Base-by-base conservation (phyloP, 1,140 invertebrate genomes). In the Panagrolaimus sp. region DNA sequence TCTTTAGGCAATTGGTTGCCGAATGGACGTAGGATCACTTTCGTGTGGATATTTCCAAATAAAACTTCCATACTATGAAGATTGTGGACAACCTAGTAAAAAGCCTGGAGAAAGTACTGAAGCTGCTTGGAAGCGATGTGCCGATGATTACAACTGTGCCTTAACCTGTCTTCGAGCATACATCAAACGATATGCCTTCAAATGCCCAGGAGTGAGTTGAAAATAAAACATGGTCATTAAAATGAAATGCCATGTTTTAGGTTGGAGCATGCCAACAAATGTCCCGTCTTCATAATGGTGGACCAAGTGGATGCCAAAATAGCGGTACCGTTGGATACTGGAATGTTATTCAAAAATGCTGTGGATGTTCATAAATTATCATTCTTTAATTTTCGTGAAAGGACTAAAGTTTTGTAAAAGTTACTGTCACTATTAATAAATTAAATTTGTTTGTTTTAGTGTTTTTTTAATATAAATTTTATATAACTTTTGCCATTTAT, bases 11-110 rank as follows among this genome's bases (percentile, higher is more conserved):
- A 71, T 84, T 17, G 80, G 75, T 46, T 84, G 83, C 70, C 45
- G 69, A 24, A 73, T 72, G 73, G 83, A 84, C 68, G 74, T 76
- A 1, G 77, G 76, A 45, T 78, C 77, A 0, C 67, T 83, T n/a
- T 83, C 78, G 64, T 84, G 83, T 68, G 83, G 83, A 14, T 83
- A 83, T 67, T 84, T 78, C 70, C 83, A 84, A 67, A 80, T 83
- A 28, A 81, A 83, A 67, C 45, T 73, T 10, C 44, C 71, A 5
- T 83, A 83, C 72, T 83, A 81, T 71, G 73, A 74, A 48, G 81
- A 83, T 64, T 83, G 81, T 66, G 78, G 78, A 63, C 46, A 70
- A 38, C 74, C 74, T 10, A 73, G 72, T 47, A 45, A 47, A n/a
- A 12, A 26, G 1, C 10, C 44, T n/a, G 75, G 75, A 24, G 73